Evolutionary conservation across 2,113 vertebrate genomes (phyloP).

Genomic region (Platanista minor): DNA sequence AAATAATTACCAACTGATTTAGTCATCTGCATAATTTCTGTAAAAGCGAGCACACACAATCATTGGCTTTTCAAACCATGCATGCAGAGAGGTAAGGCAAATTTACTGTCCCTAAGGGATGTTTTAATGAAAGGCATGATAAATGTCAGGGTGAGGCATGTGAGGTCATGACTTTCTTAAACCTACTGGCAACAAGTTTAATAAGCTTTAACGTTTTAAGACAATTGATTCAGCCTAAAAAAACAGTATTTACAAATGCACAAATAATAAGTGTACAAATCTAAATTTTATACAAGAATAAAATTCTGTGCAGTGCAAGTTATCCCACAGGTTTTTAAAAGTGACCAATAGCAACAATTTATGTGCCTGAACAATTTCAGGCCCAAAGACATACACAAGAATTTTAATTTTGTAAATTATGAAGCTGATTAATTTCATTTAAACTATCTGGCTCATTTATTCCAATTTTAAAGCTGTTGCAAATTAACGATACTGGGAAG

Average conservation of each 20-base stretch:
- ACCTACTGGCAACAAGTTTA: constrained; percentile 50
- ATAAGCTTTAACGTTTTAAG: constrained; percentile 63
- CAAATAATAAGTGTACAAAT: constrained; percentile 78
- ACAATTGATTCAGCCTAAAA: constrained; percentile 64
- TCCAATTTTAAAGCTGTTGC: constrained; percentile 52
- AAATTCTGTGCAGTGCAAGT: constrained; percentile 80
- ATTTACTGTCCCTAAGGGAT: not conserved
- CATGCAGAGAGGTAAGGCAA: constrained; percentile 42
- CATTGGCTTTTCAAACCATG: constrained; percentile 1
- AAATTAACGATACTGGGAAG: constrained; percentile 46
- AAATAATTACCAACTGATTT: constrained; percentile 22
- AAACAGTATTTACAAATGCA: constrained; percentile 72
- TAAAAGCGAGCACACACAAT: not conserved
- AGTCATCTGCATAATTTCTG: constrained; percentile 35
- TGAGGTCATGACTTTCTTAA: constrained; percentile 66
- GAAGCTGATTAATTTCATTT: constrained; percentile 30
- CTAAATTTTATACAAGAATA: constrained; percentile 76
- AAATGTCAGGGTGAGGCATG: constrained; percentile 43
- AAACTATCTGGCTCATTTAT: constrained; percentile 41
- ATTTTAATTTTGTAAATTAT: constrained; percentile 44
- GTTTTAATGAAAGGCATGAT: constrained; percentile 29
- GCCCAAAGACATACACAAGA: not conserved
- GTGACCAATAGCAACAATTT: constrained; percentile 45
- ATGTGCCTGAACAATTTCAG: constrained; percentile 53
- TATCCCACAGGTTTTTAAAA: constrained; percentile 77